These are phyloP conservation scores for Enteromius radiatus DNA, from an alignment of 2,797 vertebrate species.

Conservation along the genomic window DNA sequence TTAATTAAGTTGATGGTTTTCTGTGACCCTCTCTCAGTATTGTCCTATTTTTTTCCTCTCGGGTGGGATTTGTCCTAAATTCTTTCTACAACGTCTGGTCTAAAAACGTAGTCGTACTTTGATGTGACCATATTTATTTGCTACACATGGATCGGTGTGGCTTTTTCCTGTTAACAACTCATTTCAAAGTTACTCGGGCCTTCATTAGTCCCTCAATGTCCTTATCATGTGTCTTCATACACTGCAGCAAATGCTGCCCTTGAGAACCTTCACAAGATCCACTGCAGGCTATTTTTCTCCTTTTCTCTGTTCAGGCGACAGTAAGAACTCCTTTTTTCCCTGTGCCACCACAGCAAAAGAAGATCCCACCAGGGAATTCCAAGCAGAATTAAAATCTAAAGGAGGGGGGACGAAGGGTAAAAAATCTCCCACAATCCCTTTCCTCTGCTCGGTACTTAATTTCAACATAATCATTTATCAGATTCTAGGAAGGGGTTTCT, in stretches of 20 bases:
- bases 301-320: constrained; percentile 39
- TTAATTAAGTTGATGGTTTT: constrained; percentile 16
- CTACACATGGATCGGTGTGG: constrained; percentile 14
- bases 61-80: constrained; percentile 45
- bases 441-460: constrained; percentile 62
- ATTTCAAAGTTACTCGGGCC: constrained; percentile 22
- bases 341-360: constrained; percentile 32
- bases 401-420: constrained; percentile 45
- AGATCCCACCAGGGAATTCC: constrained; percentile 61
- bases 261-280: constrained; percentile 46
- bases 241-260: constrained; percentile 37
- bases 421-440: constrained; percentile 64
- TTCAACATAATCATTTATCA: constrained; percentile 56
- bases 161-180: constrained; percentile 29
- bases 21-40: neutral
- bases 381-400: constrained; percentile 64
- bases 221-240: constrained; percentile 37
- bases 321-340: constrained; percentile 32
- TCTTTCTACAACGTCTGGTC: constrained; percentile 19
- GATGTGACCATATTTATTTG: constrained; percentile 34
- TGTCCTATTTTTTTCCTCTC: constrained; percentile 45
- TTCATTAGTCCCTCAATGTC: constrained; percentile 41
- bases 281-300: constrained; percentile 55
- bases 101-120: constrained; percentile 24
- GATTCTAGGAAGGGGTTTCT: constrained; percentile 51